Evolutionary conservation across 2,888 invertebrate species (phyloP).

Genomic region (Tiliacea aurago): DNA sequence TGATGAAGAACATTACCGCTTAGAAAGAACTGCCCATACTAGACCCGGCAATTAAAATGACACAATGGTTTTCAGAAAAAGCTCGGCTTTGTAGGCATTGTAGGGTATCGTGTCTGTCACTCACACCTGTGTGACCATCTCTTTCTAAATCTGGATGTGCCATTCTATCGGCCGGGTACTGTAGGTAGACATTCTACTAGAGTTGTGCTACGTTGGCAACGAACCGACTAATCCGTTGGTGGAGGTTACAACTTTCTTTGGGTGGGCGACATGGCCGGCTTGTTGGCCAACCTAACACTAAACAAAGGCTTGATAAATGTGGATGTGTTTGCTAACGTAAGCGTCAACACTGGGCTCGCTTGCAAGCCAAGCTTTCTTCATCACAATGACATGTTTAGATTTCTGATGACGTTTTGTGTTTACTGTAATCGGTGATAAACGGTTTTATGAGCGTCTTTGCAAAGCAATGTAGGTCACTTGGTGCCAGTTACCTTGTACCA

Average conservation of each 20-base stretch:
- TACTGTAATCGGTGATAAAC: not conserved
- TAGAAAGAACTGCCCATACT: not conserved
- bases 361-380: constrained; percentile 15
- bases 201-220: not conserved
- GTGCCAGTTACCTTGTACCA: not conserved
- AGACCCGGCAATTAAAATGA: not conserved
- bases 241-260: not conserved
- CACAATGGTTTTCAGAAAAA: not conserved
- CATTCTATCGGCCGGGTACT: not conserved
- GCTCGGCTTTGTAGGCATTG: not conserved
- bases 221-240: not conserved
- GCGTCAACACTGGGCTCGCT: not conserved
- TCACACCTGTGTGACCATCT: not conserved
- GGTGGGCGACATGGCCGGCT: not conserved
- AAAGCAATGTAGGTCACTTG: constrained; percentile 21
- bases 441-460: constrained; percentile 1
- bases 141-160: not conserved
- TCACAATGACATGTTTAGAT: constrained; percentile 3
- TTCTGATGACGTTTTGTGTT: constrained; percentile 9
- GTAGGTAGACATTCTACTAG: not conserved
- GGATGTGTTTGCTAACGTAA: not conserved
- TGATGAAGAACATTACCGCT: too few relatives aligned
- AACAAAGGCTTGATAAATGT: constrained; percentile 2
- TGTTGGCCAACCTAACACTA: constrained; percentile 11
- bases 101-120: not conserved